Evolutionary conservation across 1,140 invertebrate genomes (phyloP), one percentile per base, ranked within the genome.

Genomic region (Pseudomyrmex dendroicus): DNA sequence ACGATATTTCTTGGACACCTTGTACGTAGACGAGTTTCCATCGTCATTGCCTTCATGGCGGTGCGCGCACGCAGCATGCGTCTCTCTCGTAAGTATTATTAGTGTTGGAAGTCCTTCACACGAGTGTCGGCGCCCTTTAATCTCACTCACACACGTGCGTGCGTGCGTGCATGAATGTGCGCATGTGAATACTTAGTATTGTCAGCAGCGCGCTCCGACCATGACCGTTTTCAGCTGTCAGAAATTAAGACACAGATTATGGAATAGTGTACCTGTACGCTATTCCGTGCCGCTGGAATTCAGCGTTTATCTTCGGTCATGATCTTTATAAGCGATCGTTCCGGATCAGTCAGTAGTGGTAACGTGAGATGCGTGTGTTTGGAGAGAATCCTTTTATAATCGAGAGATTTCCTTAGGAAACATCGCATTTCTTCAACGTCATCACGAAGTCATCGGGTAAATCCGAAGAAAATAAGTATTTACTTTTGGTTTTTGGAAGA

Each of bases 91-190:
- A 86, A 86, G 85, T 90, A 91, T 90, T 91, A 25, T 90, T 90
- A 91, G 90, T 91, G 88, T 88, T 77, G 84, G 89, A 87, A 89
- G 87, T 80, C 67, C 90, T 89, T 90, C 90, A 89, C 90, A 85
- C 89, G 87, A 86, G 83, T 17, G 90, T 91, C 90, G 90, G 90
- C 89, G 90, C 89, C 89, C 90, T 91, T 91, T 91, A 91, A 91
- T 91, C 90, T 90, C 82, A 82, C 54, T 63, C 78, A 66, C 76
- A 85, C 66, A 82, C 57, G 25, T 68, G 74, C 8, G 22, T 5
- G 20, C 67, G 15, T 17, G 20, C 20, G 12, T 9, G 12, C 35
- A 35, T 35, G 35, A 44, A 12, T 13, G n/a, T 54, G 86, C 86
- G 80, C 70, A 85, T 80, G 82, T 90, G 90, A 91, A 89, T 90